A percentile compares a stretch with the other conserved stretches of the same genome.
These are phyloP conservation scores for Cyrtodaria siliqua DNA, from an alignment of 2,888 invertebrate species.

Conservation along the genomic window DNA sequence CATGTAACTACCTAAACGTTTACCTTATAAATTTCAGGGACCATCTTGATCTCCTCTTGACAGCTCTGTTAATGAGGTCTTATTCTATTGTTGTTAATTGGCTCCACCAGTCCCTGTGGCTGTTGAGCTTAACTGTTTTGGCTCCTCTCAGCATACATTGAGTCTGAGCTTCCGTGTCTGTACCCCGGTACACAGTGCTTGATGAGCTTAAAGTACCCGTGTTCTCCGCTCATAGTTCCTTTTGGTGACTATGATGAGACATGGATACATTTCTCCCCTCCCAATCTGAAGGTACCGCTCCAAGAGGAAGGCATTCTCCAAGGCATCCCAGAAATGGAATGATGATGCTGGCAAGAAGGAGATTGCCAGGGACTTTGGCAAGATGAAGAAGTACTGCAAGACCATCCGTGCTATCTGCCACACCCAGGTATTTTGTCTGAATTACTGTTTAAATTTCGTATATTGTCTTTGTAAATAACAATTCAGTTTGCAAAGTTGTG, in stretches of 20 bases:
- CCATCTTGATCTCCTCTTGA: slow-evolving; percentile 34
- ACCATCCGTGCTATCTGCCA: slow-evolving; percentile 98
- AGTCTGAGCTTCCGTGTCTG: background rate
- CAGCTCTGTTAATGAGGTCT: slow-evolving; percentile 45
- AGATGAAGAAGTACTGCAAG: slow-evolving; percentile 99
- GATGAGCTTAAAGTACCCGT: slow-evolving; percentile 53
- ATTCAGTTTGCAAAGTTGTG: too few species aligned
- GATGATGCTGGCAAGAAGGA: slow-evolving; percentile 98
- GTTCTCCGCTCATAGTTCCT: slow-evolving; percentile 49
- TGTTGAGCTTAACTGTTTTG: slow-evolving; percentile 25
- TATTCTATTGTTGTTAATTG: background rate
- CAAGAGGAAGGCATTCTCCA: slow-evolving; percentile 99
- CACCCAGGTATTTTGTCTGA: slow-evolving; percentile 96
- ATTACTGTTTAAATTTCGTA: too few species aligned
- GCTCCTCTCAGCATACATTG: slow-evolving; percentile 65
- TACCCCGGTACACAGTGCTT: slow-evolving; percentile 1
- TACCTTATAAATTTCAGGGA: background rate
- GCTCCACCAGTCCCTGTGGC: slow-evolving; percentile 47
- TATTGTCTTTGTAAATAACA: too few species aligned
- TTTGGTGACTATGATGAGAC: slow-evolving; percentile 62
- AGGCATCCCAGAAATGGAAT: slow-evolving; percentile 99
- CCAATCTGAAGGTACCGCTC: slow-evolving; percentile 95
- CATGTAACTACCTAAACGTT: too few species aligned
- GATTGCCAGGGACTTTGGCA: slow-evolving; percentile 98
- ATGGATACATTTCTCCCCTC: slow-evolving; percentile 39